Percentiles rank a stretch among this genome's conserved stretches.
phyloP scores from a whole-genome alignment of 2,888 invertebrate genomes.

The Peribatodes rhomboidaria region DNA sequence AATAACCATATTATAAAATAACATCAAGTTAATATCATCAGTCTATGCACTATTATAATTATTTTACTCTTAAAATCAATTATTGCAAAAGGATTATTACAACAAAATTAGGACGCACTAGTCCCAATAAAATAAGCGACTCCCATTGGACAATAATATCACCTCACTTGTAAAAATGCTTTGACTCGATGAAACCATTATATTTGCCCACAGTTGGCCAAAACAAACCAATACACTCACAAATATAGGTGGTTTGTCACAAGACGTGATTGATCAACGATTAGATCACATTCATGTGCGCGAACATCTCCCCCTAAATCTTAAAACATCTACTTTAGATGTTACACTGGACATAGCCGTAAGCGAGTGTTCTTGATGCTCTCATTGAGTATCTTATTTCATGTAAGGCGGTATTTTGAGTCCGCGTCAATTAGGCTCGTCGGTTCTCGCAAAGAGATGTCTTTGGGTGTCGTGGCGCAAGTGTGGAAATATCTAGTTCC shows the following conservation, averaged over 20 bases:
- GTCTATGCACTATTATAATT: constrained; percentile 26
- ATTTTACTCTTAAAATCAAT: constrained; percentile 33
- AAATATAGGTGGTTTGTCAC: no score
- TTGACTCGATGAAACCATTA: background rate
- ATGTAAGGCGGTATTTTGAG: background rate
- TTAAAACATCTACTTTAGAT: no score
- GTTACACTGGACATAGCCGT: no score
- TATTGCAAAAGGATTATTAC: constrained; percentile 35
- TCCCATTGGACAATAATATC: constrained; percentile 24
- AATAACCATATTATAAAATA: constrained; percentile 1
- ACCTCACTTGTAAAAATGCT: constrained; percentile 11
- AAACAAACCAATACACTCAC: background rate
- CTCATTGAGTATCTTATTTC: background rate
- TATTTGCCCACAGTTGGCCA: background rate
- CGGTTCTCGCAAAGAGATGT: background rate
- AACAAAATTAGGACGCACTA: constrained; percentile 18
- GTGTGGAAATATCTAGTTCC: background rate
- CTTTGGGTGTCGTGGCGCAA: background rate
- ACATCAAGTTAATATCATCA: constrained; percentile 23
- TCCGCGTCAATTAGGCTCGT: background rate
- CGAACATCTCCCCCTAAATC: no score
- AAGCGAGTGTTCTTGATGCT: no score
- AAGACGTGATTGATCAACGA: no score
- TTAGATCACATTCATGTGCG: no score
- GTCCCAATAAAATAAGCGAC: constrained; percentile 14